These are phyloP conservation scores for Euschistus heros DNA, from an alignment of 1,140 invertebrate genomes.

Conservation along the genomic window DNA sequence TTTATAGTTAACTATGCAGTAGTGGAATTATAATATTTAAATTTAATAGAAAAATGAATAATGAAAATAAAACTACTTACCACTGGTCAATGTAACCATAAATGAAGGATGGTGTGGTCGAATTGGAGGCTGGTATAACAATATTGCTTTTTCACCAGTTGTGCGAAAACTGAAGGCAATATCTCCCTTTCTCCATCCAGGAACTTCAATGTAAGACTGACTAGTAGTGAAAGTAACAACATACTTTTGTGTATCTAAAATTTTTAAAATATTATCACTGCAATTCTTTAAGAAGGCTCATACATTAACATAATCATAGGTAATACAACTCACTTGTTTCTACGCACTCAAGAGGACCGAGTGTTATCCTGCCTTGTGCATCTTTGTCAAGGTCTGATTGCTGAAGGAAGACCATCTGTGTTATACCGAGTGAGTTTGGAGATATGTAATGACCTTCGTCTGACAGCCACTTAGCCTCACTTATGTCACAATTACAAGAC, in stretches of 20 bases:
- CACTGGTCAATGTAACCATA: slow-evolving; percentile 74
- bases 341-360: slow-evolving; percentile 84
- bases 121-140: slow-evolving; percentile 81
- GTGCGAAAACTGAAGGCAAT: slow-evolving; percentile 87
- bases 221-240: slow-evolving; percentile 88
- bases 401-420: slow-evolving; percentile 79
- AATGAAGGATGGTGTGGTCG: slow-evolving; percentile 79
- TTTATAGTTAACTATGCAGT: too few species aligned
- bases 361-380: slow-evolving; percentile 71
- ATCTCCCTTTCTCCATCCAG: slow-evolving; percentile 82
- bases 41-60: too few species aligned
- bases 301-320: background rate
- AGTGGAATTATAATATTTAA: too few species aligned
- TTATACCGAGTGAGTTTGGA: slow-evolving; percentile 72
- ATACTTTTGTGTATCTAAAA: slow-evolving; percentile 77
- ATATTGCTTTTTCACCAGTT: slow-evolving; percentile 74
- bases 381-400: slow-evolving; percentile 69
- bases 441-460: slow-evolving; percentile 76
- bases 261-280: background rate
- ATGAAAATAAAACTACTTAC: slow-evolving; percentile 39
- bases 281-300: background rate
- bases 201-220: slow-evolving; percentile 82
- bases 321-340: slow-evolving; percentile 66
- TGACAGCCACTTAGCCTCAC: slow-evolving; percentile 71
- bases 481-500: slow-evolving; percentile 72